Base-by-base conservation (phyloP, 1,140 invertebrate species). In the Dendroctonus valens region DNA sequence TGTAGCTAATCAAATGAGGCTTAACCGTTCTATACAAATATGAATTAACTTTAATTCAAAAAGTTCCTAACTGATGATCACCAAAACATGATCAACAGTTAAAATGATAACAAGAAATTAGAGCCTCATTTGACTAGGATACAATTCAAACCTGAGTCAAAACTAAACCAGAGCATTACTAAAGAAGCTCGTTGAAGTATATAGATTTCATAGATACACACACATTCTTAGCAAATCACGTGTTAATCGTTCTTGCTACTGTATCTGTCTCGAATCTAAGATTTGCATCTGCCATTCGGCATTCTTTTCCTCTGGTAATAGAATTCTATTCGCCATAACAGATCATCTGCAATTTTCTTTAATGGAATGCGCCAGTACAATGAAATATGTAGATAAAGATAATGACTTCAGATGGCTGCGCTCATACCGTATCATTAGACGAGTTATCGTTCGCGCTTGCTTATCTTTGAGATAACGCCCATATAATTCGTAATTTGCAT, bases 401-500 rank as follows among this genome's bases (percentile, higher is more conserved):
- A 63, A 63, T 55, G 51, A 39, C 59, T 40, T 49, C 50, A 61
- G 59, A 54, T 63, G 60, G 62, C 44, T 50, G 51, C 40, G 9
- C 53, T 55, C 62, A 55, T 57, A 65, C 62, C 62, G 44, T 65
- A 65, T 65, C 53, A 65, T 65, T 65, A 65, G 38, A 49, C 52
- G 53, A 65, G 62, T 49, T 65, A 65, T 65, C 62, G 53, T 65
- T 46, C 62, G 44, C 38, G 37, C 50, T 65, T 41, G 42, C 53
- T 65, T 57, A 65, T 65, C 62, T 65, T 39, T 42, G 12, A 65
- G 62, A 65, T 65, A 65, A 57, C 62, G 53, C 54, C 53, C 44
- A 65, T 52, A 53, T 57, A 65, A 65, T 65, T 65, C 57, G 57
- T 65, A 65, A 65, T 65, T 65, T 65, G 62, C 62, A 65, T 65